Base-by-base conservation (phyloP, 2,888 invertebrate species). In the Apodemia hepburni region DNA sequence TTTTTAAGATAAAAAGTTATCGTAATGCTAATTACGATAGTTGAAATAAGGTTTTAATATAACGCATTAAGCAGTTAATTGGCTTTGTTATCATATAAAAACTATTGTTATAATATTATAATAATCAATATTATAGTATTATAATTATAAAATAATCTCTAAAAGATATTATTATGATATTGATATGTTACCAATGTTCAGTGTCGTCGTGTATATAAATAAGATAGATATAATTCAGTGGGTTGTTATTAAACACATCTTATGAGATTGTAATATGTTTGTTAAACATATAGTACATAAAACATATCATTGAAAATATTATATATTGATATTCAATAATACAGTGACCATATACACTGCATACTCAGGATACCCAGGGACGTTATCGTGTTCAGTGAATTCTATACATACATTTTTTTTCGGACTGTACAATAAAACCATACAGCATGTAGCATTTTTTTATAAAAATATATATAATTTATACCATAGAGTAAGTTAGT, bases 281-380 rank as follows among this genome's bases (percentile, higher is more conserved):
- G 80, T 81, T 80, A 81, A 84, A 81, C 82, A 74, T 82, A 85
- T 87, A 88, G 85, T 87, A 89, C 86, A 89, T 85, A 77, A 85
- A 84, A 90, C 90, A 90, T 90, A 90, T 89, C 90, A 90, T 80
- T 81, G 74, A 71, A 74, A 54, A 81, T 76, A 75, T 81, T 81
- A 77, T 71, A 77, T 75, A 42, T 42, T 42, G 42, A 42, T 42
- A 74, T 76, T 79, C 71, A 60, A 61, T 61, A 58, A 58, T 57
- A 62, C 60, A 60, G 47, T 60, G 47, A 45, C 45, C 47, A 17
- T 49, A 33, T 29, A 33, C 60, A 18, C 42, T 22, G 51, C 17
- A 18, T 18, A 22, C 18, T n/a, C n/a, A n/a, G n/a, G n/a, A n/a
- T n/a, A n/a, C n/a, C 12, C 18, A 51, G 51, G 22, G 18, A 51